Conservation (phyloP, 2,797 vertebrate genomes). For the Erpetoichthys calabaricus region DNA sequence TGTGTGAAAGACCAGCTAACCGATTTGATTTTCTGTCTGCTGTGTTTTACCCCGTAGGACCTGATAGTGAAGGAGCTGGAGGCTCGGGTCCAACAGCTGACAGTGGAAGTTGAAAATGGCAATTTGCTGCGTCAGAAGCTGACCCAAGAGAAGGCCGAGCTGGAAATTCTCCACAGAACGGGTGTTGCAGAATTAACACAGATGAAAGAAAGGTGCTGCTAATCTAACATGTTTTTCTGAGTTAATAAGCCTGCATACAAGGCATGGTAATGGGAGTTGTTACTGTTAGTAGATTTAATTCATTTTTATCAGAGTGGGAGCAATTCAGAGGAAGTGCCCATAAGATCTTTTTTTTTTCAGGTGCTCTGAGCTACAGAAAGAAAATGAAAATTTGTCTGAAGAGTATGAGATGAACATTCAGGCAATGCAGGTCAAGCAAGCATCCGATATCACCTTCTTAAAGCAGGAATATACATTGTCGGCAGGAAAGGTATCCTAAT, state of each 20-base stretch:
- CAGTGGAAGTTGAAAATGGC: slow-evolving; percentile 67
- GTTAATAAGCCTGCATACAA: too few species aligned
- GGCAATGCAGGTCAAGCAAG: slow-evolving; percentile 55
- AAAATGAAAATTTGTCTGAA: slow-evolving; percentile 51
- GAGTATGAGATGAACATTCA: slow-evolving; percentile 51
- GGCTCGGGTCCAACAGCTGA: slow-evolving; percentile 68
- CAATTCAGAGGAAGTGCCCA: too few species aligned
- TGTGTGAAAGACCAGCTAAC: too few species aligned
- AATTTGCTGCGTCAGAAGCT: slow-evolving; percentile 62
- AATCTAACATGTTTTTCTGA: too few species aligned
- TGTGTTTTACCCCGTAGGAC: slow-evolving; percentile 42
- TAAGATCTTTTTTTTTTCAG: slow-evolving; percentile 32
- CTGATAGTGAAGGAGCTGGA: slow-evolving; percentile 64
- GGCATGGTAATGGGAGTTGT: too few species aligned
- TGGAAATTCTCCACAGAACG: slow-evolving; percentile 55
- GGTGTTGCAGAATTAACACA: too few species aligned
- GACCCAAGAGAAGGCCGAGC: slow-evolving; percentile 67
- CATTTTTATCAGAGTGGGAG: too few species aligned
- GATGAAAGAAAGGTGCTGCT: slow-evolving; percentile 42
- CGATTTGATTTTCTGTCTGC: too few species aligned
- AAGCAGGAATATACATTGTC: slow-evolving; percentile 68
- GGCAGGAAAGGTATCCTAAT: slow-evolving; percentile 57
- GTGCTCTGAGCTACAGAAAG: slow-evolving; percentile 47
- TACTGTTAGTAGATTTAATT: too few species aligned
- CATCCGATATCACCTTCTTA: slow-evolving; percentile 56